phyloP scores from a whole-genome alignment of 2,113 vertebrate species.

The Callionymus lyra region DNA sequence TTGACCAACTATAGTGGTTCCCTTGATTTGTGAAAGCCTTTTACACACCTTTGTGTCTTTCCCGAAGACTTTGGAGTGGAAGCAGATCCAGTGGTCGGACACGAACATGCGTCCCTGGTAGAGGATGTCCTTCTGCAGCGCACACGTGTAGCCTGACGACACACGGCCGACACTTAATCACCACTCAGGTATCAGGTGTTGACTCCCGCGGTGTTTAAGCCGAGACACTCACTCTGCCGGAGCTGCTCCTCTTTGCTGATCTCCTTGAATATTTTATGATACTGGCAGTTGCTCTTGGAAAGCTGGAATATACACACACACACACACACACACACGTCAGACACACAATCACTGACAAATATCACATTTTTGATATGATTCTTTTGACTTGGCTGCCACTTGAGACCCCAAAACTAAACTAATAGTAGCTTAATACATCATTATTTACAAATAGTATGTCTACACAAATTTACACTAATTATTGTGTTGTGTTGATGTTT shows the following conservation, averaged over 20 bases:
- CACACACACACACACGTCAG: conserved; percentile 18
- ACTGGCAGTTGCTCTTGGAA: conserved; percentile 84
- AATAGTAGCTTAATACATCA: too few relatives aligned
- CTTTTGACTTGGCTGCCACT: too few relatives aligned
- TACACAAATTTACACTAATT: too few relatives aligned
- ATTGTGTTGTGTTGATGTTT: too few relatives aligned
- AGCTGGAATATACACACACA: conserved; percentile 64
- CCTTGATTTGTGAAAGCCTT: not conserved
- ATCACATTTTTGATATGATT: not conserved
- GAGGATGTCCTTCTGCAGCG: conserved; percentile 91
- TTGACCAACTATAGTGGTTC: not conserved
- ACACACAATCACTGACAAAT: conserved; percentile 8
- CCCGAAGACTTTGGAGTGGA: conserved; percentile 94
- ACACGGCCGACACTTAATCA: not conserved
- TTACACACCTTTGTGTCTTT: conserved; percentile 88
- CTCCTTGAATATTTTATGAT: conserved; percentile 92
- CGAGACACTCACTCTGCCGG: conserved; percentile 79
- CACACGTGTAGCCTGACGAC: conserved; percentile 87
- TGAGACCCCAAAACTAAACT: too few relatives aligned
- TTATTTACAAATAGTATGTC: too few relatives aligned
- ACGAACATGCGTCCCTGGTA: conserved; percentile 92
- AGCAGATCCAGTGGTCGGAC: conserved; percentile 95
- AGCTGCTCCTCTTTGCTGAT: conserved; percentile 82
- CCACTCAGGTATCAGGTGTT: not conserved
- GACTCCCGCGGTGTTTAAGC: not conserved